A percentile compares a stretch with the other conserved stretches of the same genome.
These are phyloP conservation scores for Myiozetetes cayanensis DNA, from an alignment of 2,113 vertebrate genomes.

Conservation along the genomic window DNA sequence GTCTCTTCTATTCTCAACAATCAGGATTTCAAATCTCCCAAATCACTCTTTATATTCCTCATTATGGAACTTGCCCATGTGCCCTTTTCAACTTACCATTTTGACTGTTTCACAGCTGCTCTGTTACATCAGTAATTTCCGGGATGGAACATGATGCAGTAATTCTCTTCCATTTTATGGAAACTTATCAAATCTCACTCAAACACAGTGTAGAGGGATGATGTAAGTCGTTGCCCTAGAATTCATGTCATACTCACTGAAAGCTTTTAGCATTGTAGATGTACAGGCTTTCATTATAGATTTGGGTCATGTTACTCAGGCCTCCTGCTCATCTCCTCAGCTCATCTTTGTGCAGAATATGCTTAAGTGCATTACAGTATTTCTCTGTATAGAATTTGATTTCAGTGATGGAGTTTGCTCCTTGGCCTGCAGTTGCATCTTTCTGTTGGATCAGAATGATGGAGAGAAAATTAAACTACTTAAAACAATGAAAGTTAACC, in stretches of 20 bases:
- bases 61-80: rapidly evolving
- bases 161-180: not conserved
- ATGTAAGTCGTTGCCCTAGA: not conserved
- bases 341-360: not conserved
- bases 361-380: not conserved
- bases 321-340: not conserved
- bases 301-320: not conserved
- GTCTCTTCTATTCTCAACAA: not conserved
- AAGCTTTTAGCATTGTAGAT: not conserved
- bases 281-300: not conserved
- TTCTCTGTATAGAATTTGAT: not conserved
- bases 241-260: not conserved
- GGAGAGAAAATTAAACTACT: not conserved
- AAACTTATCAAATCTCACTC: not conserved
- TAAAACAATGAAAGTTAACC: not conserved
- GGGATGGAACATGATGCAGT: not conserved
- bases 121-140: not conserved
- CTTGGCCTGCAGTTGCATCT: not conserved
- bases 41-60: not conserved
- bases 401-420: not conserved
- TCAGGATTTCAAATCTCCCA: not conserved
- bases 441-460: not conserved
- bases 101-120: not conserved
- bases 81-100: not conserved
- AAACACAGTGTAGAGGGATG: not conserved